Evolutionary conservation across 2,797 vertebrate genomes (phyloP), one percentile per base, ranked within the genome.

Genomic region (Phrynocephalus guinanensis): DNA sequence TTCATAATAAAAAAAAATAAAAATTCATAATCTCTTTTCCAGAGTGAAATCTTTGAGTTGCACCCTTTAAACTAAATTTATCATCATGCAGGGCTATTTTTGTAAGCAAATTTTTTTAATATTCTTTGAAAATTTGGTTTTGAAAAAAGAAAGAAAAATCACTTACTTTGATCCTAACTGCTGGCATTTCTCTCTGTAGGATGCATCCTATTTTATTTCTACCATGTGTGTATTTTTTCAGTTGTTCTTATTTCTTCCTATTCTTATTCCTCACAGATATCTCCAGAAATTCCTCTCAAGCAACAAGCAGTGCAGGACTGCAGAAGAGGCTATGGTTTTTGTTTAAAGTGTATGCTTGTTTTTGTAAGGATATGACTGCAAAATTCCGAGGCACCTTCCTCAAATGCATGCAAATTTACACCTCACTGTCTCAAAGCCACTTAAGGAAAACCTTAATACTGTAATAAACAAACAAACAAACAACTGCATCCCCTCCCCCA

Each of bases 261-360:
- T 52, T 52, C 52, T 52, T 52, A 52, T 8, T 52, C 52, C 52
- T 52, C 89, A 73, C 88, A 91, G 92, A 88, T 91, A 93, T 92
- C 93, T 28, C 92, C 90, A 95, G 90, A 92, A 95, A 96, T 93
- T 94, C 95, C 94, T 95, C 94, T 91, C 91, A 81, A 96, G 94
- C 94, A 91, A 77, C 0, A 86, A 95, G 52, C 11, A 94, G 85
- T 95, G 95, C 96, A 91, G 95, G 95, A 97, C 95, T 95, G 90
- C 86, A 83, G 90, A 90, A 94, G 91, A 95, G 94, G 91, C 94
- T 87, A 92, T 90, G 92, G 96, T 94, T 95, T 63, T 52, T 44
- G 38, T 44, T 63, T 63, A 16, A 63, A 15, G 60, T 63, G 16
- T 93, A 68, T 94, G 84, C 91, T 92, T 50, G 15, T 44, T 33